Evolutionary conservation across 2,113 vertebrate genomes (phyloP), one percentile per base, ranked within the genome.

Genomic region (Myanophis thanlyinensis): DNA sequence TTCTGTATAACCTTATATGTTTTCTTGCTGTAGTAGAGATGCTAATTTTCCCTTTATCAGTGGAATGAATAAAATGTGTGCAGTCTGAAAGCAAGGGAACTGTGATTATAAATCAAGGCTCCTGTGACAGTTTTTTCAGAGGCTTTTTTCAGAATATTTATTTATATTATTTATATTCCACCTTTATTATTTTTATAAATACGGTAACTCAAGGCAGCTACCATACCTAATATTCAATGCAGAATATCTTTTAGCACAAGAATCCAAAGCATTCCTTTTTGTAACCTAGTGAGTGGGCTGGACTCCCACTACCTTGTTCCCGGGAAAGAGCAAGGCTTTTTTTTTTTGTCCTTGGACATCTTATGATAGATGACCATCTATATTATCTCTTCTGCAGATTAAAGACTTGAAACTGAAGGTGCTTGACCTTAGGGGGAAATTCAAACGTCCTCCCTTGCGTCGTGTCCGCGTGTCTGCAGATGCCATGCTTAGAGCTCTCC

Each of bases 321-420:
- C 52, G 15, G 1, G 90, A 56, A 91, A 53, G 10, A 54, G 52
- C 5, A 46, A n/a, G 8, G 1, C 3, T 30, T 23, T 30, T 40
- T 8, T 40, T 8, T 52, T 25, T 53, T 27, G 15, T 27, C 5
- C 23, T 52, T 20, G 30, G 73, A 3, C 13, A 2, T 25, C 54
- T 30, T 51, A 59, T 40, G 52, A 22, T 47, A 56, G 20, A 85
- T 84, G 46, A 49, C 48, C n/a, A 11, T 5, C 22, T 2, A 89
- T n/a, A 56, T 18, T 51, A 53, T 9, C 25, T 1, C 4, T 22
- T 22, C 73, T 73, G 53, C 95, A 98, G 99, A 99, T 99, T 95
- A 98, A 99, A 96, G 98, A 99, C 90, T 97, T 99, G 95, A 99
- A 98, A 94, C 97, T 99, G 97, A 99, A 99, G 94, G 99, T 99